Base-by-base conservation (phyloP, 2,888 invertebrate species). In the Andrena camellia region DNA sequence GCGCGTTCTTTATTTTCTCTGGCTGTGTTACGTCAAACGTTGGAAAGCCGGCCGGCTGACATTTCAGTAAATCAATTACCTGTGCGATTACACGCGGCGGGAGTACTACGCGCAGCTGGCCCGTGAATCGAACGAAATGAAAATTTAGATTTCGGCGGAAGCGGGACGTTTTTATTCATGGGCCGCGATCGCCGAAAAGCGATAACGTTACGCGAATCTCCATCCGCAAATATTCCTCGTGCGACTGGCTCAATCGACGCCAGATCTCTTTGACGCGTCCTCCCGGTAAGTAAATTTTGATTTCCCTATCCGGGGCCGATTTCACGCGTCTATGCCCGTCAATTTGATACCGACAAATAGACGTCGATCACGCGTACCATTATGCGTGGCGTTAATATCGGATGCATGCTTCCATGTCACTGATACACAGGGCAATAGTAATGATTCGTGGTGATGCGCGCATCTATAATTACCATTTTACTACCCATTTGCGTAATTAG, bases 261-360 rank as follows among this genome's bases (percentile, higher is more conserved):
- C 33, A 23, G 20, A 35, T 8, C 79, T 48, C 72, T 72, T 63
- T 72, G 72, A 72, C 63, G 26, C 31, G 26, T 42, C 29, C 10
- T 17, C 66, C 13, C 10, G n/a, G 31, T 50, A 42, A 68, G 81
- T 68, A 64, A 68, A 81, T 81, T 79, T 73, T 50, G 63, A 81
- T 72, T 59, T 64, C 31, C 50, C 31, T 31, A 52, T 23, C 57
- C 52, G 33, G 33, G 13, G 67, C 20, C 63, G 79, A 81, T 81
- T 64, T 68, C 62, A 33, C 50, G 35, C 60, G 33, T 31, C 60
- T 35, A 10, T 33, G 17, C 50, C 23, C 26, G 31, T 78, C 78
- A 52, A 71, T 71, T 78, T 78, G 35, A 48, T 71, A 71, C 20
- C 26, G 64, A 20, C 48, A 69, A 62, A 72, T 57, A 63, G 7